Percentiles rank a stretch among this genome's conserved stretches.
These are phyloP conservation scores for Myathropa florea DNA, from an alignment of 2,888 invertebrate species.

Conservation along the genomic window DNA sequence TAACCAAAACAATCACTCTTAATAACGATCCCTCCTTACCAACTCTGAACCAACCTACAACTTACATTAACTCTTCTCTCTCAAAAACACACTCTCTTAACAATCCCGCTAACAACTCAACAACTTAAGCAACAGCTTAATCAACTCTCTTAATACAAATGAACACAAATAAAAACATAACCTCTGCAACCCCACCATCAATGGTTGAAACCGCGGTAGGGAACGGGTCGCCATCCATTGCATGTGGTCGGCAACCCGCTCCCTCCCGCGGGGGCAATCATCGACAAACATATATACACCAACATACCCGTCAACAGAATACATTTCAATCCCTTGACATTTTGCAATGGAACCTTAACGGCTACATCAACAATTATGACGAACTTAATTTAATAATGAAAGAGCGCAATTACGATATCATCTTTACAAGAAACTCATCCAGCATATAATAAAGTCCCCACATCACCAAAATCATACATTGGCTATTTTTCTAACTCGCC, in stretches of 20 bases:
- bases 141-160: too few relatives aligned
- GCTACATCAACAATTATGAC: background rate
- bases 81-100: slow-evolving; percentile 16
- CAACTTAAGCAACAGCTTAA: too few relatives aligned
- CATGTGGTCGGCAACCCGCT: too few relatives aligned
- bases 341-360: background rate
- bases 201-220: too few relatives aligned
- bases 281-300: background rate
- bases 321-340: background rate
- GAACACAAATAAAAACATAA: too few relatives aligned
- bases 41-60: too few relatives aligned
- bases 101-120: too few relatives aligned
- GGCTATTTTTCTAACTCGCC: slow-evolving; percentile 1
- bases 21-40: too few relatives aligned
- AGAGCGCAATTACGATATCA: too few relatives aligned
- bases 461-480: background rate
- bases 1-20: background rate
- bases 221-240: too few relatives aligned
- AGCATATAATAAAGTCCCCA: background rate
- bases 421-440: background rate
- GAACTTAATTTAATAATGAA: background rate
- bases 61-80: too few relatives aligned
- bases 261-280: background rate
- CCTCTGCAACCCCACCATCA: too few relatives aligned
- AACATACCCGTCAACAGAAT: background rate